Evolutionary conservation across 2,113 vertebrate genomes (phyloP).

Genomic region (Onychorhynchus coronatus): DNA sequence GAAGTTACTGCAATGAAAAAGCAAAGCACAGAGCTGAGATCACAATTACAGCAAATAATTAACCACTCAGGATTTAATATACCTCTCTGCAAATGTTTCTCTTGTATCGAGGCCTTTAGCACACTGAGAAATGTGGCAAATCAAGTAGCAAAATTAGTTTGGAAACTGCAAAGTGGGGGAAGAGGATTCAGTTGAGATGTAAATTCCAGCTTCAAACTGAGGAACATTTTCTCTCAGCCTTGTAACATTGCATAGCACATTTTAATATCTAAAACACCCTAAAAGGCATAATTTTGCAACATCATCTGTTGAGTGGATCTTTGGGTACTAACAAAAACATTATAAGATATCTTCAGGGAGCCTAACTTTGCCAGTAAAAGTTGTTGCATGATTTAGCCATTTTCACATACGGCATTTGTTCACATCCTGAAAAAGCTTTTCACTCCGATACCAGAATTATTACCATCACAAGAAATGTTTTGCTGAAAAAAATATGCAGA

Average conservation of each 20-base stretch:
- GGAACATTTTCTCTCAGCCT: background rate
- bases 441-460: background rate
- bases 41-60: constrained; percentile 10
- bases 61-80: background rate
- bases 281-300: background rate
- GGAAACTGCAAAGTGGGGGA: background rate
- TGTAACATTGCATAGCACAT: background rate
- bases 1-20: background rate
- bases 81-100: background rate
- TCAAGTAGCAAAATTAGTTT: background rate
- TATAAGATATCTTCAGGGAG: background rate
- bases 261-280: background rate
- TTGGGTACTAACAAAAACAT: background rate
- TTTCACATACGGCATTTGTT: background rate
- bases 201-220: background rate
- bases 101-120: background rate
- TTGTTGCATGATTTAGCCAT: background rate
- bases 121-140: background rate
- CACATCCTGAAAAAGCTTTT: background rate
- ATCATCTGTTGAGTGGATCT: background rate
- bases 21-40: background rate
- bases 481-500: background rate
- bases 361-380: background rate
- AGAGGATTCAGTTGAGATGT: background rate
- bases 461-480: background rate